Percentiles rank a stretch among this genome's conserved stretches.
phyloP scores from a whole-genome alignment of 2,113 vertebrate species.

The Paramormyrops kingsleyae region DNA sequence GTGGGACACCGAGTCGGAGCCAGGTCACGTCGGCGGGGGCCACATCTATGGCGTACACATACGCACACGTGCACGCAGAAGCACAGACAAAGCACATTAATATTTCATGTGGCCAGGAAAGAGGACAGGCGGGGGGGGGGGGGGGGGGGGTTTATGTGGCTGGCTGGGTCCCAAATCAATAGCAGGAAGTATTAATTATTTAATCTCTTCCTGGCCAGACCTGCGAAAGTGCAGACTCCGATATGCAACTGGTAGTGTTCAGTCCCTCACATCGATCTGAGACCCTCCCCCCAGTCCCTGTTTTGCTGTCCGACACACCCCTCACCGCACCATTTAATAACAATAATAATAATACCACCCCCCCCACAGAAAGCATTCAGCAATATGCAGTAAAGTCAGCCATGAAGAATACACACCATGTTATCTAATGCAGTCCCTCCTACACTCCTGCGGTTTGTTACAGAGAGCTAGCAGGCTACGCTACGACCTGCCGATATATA shows the following conservation, averaged over 20 bases:
- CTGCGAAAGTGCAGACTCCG: background rate
- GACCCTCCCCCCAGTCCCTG: background rate
- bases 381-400: background rate
- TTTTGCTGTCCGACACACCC: background rate
- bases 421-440: background rate
- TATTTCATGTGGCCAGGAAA: constrained; percentile 12
- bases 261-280: background rate
- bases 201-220: background rate
- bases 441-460: background rate
- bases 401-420: background rate
- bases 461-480: background rate
- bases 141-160: too few relatives aligned
- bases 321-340: background rate
- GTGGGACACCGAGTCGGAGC: background rate
- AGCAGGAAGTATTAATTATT: constrained; percentile 11
- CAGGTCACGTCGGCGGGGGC: background rate
- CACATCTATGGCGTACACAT: background rate
- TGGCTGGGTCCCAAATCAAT: constrained; percentile 11
- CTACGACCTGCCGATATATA: background rate
- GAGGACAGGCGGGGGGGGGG: background rate
- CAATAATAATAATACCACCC: background rate
- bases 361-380: background rate
- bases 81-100: constrained; percentile 19
- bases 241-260: background rate
- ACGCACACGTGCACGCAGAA: background rate